Evolutionary conservation across 2,797 vertebrate genomes (phyloP), one percentile per base, ranked within the genome.

Genomic region (Channallabes apus): DNA sequence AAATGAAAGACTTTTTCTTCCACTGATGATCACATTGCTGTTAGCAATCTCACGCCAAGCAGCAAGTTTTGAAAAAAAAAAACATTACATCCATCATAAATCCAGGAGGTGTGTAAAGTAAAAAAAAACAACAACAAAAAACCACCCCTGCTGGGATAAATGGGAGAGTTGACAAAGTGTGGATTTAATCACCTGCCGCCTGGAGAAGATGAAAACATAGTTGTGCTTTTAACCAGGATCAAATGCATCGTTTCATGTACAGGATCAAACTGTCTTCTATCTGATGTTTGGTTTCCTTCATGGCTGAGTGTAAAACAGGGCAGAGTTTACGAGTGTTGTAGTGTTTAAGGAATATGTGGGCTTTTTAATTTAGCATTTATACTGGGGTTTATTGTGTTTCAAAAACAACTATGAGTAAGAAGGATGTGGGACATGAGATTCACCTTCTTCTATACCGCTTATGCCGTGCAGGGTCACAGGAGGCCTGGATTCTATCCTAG

Each of bases 261-360:
- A 82, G 32, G 80, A 82, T 82, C 67, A 72, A 82, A 82, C 67
- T 38, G 65, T 71, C 67, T 71, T 22, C 32, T 32, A 58, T 72
- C 68, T 73, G 69, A 73, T 82, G 81, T 73, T 73, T 12, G 54
- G 56, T 29, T 82, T 73, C 82, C 58, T 72, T 73, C 41, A 51
- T 67, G 62, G 46, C 78, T 80, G 61, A 64, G 24, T 15, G 38
- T 61, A 4, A 2, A 27, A 62, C 22, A 41, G 15, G 12, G 24
- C 32, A 8, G 6, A 1, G 6, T n/a, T 78, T 14, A 78, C 29
- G 7, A 1, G 14, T 35, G 27, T 38, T 22, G 3, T 0, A 24
- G 35, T 24, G 35, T 24, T 14, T 38, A 14, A 29, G 64, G 24
- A 65, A 65, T 29, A 29, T 64, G 9, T 64, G 6, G 61, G 24